These are phyloP conservation scores for Telmatochromis sp. DNA, from an alignment of 2,113 vertebrate species.

Conservation along the genomic window DNA sequence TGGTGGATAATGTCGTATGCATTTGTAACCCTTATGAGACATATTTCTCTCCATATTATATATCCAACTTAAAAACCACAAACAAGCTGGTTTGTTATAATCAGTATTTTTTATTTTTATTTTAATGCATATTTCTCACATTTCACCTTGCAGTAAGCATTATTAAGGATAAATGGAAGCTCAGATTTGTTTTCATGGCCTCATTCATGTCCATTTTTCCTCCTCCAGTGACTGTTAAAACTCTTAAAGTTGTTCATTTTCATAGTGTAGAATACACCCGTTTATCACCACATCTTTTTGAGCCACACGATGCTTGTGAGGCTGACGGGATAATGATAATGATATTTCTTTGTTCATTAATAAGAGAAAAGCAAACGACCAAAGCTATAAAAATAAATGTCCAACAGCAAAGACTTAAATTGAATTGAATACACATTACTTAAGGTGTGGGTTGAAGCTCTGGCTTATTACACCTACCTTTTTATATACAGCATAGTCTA, in stretches of 20 bases:
- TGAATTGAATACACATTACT: neutral
- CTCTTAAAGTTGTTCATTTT: neutral
- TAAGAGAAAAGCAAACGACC: neutral
- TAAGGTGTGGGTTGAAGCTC: neutral
- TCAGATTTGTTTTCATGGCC: neutral
- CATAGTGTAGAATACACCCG: accelerated
- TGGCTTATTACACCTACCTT: neutral
- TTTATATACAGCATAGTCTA: neutral
- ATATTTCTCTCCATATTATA: neutral
- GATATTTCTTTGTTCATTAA: neutral
- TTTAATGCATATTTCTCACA: neutral
- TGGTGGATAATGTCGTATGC: neutral
- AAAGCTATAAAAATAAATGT: neutral
- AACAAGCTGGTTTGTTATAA: neutral
- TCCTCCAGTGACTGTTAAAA: neutral
- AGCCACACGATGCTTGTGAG: neutral
- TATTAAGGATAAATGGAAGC: neutral
- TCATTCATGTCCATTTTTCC: neutral
- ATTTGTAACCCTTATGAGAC: neutral
- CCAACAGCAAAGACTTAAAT: neutral
- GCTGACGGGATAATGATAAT: neutral
- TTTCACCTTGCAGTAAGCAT: neutral
- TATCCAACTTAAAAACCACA: neutral
- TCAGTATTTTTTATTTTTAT: neutral
- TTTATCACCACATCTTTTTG: neutral